These are phyloP conservation scores for Orthosia cruda DNA, from an alignment of 2,888 invertebrate species.

Conservation along the genomic window DNA sequence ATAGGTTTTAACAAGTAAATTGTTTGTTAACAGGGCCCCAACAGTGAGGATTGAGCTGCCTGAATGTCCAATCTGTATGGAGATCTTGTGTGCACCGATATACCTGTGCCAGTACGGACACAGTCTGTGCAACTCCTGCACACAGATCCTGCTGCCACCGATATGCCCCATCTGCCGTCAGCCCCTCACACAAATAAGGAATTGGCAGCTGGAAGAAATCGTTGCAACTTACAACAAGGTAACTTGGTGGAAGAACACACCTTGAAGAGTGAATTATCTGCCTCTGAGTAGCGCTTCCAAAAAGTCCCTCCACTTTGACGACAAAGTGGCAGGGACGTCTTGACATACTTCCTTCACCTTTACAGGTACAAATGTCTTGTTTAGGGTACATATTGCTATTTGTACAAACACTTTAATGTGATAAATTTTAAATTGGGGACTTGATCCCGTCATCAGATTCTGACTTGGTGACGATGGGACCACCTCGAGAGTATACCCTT, in stretches of 20 bases:
- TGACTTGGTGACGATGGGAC: too few relatives aligned
- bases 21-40: conserved; percentile 47
- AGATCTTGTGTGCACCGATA: conserved; percentile 85
- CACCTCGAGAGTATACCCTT: too few relatives aligned
- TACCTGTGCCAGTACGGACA: conserved; percentile 87
- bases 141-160: conserved; percentile 78
- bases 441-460: too few relatives aligned
- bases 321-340: too few relatives aligned
- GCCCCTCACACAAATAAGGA: conserved; percentile 87
- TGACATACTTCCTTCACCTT: too few relatives aligned
- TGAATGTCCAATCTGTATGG: conserved; percentile 87
- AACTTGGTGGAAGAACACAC: conserved; percentile 32
- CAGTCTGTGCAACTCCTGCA: conserved; percentile 85
- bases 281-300: background rate
- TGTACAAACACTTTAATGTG: too few relatives aligned
- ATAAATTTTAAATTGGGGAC: too few relatives aligned
- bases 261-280: background rate
- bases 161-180: conserved; percentile 87
- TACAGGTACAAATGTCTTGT: too few relatives aligned
- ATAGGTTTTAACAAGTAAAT: background rate
- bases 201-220: conserved; percentile 86
- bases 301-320: too few relatives aligned
- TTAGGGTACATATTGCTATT: too few relatives aligned
- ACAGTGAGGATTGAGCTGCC: conserved; percentile 78
- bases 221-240: conserved; percentile 85